Base-by-base conservation (phyloP, 2,797 vertebrate species). In the Neosalanx taihuensis region DNA sequence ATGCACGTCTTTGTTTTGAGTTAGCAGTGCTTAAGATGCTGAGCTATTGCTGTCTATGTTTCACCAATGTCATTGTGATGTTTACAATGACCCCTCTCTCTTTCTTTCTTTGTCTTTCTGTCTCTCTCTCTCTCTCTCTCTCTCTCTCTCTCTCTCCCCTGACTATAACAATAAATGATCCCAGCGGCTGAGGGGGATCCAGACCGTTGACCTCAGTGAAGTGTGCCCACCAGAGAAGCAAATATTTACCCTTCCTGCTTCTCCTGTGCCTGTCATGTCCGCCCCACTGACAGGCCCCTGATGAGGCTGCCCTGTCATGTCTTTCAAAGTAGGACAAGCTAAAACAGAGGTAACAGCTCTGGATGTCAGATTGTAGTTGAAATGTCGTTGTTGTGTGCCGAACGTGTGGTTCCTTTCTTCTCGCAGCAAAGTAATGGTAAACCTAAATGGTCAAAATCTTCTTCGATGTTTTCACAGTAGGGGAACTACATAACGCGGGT, bases 161-260 rank as follows among this genome's bases (percentile, higher is more conserved):
- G 90, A 93, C 91, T 94, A 90, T 90, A 94, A 94, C 93, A 95
- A 94, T 93, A 94, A 88, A 92, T 91, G 91, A 93, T 92, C 92
- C 91, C 92, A 93, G 93, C 94, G 92, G 93, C 93, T 92, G 88
- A 91, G 76, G 90, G 90, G 93, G 93, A 94, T 93, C 92, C 94
- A 94, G 91, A 91, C 90, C 87, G 87, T 90, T 93, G 92, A 94
- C 93, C 93, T 93, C 94, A 92, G 86, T 79, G 0, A 89, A 86
- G 89, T 72, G 74, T 92, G 92, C 88, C 88, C 89, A 92, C 92
- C 91, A 90, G 91, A 92, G 92, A 93, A 92, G 92, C 93, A 94
- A 95, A 95, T 94, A 95, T 95, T 95, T 95, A 95, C 90, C 91
- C 91, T 92, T 90, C 88, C 91, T 87, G 53, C 91, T 92, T 94